Conservation (phyloP, 2,113 vertebrate species). For the Pteruthius melanotis region DNA sequence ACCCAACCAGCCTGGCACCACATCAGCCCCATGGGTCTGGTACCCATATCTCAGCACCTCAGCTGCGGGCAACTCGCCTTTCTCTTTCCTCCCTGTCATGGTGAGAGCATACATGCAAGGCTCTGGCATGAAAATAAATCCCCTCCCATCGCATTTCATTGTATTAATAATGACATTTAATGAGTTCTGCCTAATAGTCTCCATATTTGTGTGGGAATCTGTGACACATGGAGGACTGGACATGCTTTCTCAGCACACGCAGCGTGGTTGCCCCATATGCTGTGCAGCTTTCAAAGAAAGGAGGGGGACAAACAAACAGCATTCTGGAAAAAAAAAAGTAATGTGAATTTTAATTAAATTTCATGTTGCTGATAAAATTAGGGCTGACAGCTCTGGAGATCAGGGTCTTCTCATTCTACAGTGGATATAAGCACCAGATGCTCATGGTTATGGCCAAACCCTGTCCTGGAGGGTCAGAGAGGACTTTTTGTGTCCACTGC, state of each 20-base stretch:
- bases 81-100: not conserved
- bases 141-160: conserved; percentile 19
- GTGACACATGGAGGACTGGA: conserved; percentile 41
- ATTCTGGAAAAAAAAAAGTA: not conserved
- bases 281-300: not conserved
- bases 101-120: not conserved
- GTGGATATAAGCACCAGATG: not conserved
- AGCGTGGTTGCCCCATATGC: conserved; percentile 20
- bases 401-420: not conserved
- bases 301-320: not conserved
- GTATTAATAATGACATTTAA: conserved; percentile 61
- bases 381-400: not conserved
- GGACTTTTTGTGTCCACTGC: not conserved
- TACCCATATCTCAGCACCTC: not conserved
- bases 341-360: not conserved
- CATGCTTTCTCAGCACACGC: not conserved
- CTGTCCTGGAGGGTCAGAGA: not conserved
- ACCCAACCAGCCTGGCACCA: not conserved
- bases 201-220: conserved; percentile 60
- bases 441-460: not conserved
- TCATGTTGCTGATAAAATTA: not conserved
- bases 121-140: conserved; percentile 59
- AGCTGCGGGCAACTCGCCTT: not conserved
- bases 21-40: not conserved
- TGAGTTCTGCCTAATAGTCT: conserved; percentile 39